Evolutionary conservation across 2,888 invertebrate species (phyloP).

Genomic region (Ophion ventricosus): DNA sequence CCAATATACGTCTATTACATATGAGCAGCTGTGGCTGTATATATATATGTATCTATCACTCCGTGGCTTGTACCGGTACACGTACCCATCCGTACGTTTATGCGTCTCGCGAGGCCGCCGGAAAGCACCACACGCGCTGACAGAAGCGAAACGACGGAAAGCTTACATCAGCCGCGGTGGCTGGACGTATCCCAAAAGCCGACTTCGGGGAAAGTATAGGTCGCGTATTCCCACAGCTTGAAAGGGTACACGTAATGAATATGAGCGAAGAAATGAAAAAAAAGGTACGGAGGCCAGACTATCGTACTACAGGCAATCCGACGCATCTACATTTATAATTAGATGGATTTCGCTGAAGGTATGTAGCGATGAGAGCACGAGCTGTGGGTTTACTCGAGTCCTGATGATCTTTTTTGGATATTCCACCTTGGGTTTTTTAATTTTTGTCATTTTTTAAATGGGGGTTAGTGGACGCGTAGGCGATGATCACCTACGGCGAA

Average conservation of each 20-base stretch:
- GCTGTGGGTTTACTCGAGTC: too few species aligned
- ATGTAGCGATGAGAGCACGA: neutral
- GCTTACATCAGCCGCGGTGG: conserved; percentile 39
- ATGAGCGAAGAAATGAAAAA: conserved; percentile 16
- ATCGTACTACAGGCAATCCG: conserved; percentile 9
- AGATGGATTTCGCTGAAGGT: neutral
- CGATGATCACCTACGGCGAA: too few species aligned
- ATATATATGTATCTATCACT: neutral
- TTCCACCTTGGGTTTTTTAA: too few species aligned
- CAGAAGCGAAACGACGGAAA: conserved; percentile 38
- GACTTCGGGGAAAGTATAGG: conserved; percentile 52
- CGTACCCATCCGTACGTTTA: conserved; percentile 64
- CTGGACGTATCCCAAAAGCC: conserved; percentile 71
- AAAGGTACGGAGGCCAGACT: neutral
- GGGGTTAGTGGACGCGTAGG: too few species aligned
- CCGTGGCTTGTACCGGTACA: conserved; percentile 48
- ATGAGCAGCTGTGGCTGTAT: conserved; percentile 1
- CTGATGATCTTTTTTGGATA: too few species aligned
- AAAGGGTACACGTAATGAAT: conserved; percentile 32
- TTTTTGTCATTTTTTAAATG: too few species aligned
- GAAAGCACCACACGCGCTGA: conserved; percentile 1
- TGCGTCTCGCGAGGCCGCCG: conserved; percentile 35
- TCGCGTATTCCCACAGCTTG: conserved; percentile 41
- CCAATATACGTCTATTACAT: conserved; percentile 18
- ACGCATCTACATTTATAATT: neutral